Evolutionary conservation across 1,140 invertebrate species (phyloP).

Genomic region (Melanaphis sacchari): DNA sequence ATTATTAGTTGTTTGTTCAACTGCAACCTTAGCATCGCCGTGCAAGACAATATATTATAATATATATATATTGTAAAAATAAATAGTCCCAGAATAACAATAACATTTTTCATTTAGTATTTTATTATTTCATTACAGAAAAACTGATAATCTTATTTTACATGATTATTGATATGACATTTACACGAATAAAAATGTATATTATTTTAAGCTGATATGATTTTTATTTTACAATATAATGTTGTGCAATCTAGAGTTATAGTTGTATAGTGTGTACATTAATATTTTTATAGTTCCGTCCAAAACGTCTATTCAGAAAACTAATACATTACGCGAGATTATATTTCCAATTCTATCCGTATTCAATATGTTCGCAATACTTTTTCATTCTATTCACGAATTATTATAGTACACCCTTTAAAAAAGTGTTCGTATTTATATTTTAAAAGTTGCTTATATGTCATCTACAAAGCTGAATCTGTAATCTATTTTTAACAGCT

Average conservation of each 20-base stretch:
- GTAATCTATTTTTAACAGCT: neutral
- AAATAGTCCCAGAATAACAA: neutral
- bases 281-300: neutral
- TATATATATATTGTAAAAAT: no score
- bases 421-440: neutral
- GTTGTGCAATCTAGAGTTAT: neutral
- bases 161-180: neutral
- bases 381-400: neutral
- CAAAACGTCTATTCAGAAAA: neutral
- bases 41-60: neutral
- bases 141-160: neutral
- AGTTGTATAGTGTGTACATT: no score
- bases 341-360: neutral
- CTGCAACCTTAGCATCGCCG: no score
- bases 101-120: neutral
- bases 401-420: neutral
- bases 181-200: neutral
- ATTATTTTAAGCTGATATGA: neutral
- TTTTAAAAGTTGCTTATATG: neutral
- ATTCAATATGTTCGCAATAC: neutral
- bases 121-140: neutral
- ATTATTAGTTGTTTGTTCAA: neutral
- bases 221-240: neutral
- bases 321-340: neutral
- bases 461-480: neutral